Percentiles rank a stretch among this genome's conserved stretches.
Evolutionary conservation across 2,888 invertebrate species (phyloP).

Genomic region (Gortyna flavago): DNA sequence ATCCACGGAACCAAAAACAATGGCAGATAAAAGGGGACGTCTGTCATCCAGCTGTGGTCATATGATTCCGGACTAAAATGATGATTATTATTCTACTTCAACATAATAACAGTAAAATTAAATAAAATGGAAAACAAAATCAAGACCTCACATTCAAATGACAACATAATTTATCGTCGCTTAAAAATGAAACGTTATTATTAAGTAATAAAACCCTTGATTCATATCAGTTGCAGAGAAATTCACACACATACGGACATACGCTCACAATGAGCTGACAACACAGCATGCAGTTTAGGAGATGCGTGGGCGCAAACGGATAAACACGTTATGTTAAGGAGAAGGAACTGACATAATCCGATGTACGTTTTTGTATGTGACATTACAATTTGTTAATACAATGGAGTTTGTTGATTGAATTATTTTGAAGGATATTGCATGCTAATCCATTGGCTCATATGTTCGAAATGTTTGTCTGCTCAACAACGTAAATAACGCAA

Average conservation of each 20-base stretch:
- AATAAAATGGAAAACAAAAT: not conserved
- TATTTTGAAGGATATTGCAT: too few relatives aligned
- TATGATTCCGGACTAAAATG: too few relatives aligned
- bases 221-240: conserved; percentile 47
- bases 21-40: too few relatives aligned
- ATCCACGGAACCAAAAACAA: too few relatives aligned
- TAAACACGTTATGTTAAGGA: conserved; percentile 67
- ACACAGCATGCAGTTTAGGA: conserved; percentile 68
- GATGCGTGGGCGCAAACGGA: conserved; percentile 68
- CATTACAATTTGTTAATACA: not conserved
- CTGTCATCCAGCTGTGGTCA: too few relatives aligned
- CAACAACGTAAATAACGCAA: too few relatives aligned
- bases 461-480: too few relatives aligned
- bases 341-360: not conserved
- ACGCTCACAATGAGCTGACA: conserved; percentile 62
- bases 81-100: too few relatives aligned
- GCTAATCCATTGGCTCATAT: too few relatives aligned
- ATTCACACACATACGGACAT: conserved; percentile 54
- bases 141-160: not conserved
- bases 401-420: too few relatives aligned
- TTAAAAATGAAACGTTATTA: conserved; percentile 28
- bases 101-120: too few relatives aligned
- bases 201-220: conserved; percentile 56
- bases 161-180: not conserved
- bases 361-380: not conserved